phyloP scores from a whole-genome alignment of 2,888 invertebrate species.

The Drosophila putrida region DNA sequence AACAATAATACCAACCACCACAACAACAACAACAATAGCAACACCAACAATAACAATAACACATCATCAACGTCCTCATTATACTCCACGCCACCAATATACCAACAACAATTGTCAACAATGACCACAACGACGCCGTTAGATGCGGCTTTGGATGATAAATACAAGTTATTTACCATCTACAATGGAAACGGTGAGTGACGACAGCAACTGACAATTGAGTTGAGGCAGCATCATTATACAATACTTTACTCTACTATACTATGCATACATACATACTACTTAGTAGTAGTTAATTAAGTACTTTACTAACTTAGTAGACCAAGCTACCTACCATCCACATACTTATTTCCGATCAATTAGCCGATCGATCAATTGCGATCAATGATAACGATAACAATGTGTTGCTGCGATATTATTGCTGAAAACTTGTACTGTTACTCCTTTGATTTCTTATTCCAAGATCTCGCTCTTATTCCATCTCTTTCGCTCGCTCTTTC shows the following conservation, averaged over 20 bases:
- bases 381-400: constrained; percentile 28
- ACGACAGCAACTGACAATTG: constrained; percentile 15
- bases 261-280: too few relatives aligned
- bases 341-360: neutral
- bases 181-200: constrained; percentile 86
- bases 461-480: constrained; percentile 12
- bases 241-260: too few relatives aligned
- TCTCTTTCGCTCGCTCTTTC: neutral
- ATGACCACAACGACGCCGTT: constrained; percentile 71
- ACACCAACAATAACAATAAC: constrained; percentile 51
- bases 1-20: constrained; percentile 39
- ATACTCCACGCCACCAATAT: constrained; percentile 74
- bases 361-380: neutral
- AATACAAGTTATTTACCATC: constrained; percentile 85
- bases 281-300: neutral
- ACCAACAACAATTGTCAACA: constrained; percentile 79
- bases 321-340: neutral
- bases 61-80: constrained; percentile 73
- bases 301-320: neutral
- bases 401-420: constrained; percentile 24
- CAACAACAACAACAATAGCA: constrained; percentile 39
- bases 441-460: constrained; percentile 16
- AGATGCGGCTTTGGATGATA: constrained; percentile 82
- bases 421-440: constrained; percentile 39
- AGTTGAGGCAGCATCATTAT: constrained; percentile 10